Evolutionary conservation across 92 coral and sea anemone genomes (phyloP).

Genomic region (Chrysogorgia sp.): DNA sequence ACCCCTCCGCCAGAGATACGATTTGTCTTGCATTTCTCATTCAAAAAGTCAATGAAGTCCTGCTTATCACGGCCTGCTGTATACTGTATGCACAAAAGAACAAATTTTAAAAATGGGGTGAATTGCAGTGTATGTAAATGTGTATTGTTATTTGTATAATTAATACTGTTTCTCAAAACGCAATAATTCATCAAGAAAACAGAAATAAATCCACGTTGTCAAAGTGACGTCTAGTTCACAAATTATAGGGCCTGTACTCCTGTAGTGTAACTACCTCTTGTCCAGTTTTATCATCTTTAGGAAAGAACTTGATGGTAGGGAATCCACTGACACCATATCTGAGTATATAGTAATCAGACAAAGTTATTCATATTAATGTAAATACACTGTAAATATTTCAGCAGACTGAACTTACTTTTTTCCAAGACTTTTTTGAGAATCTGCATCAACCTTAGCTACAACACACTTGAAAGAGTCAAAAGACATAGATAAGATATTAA

Average conservation of each 20-base stretch:
- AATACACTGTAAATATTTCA: too few species aligned
- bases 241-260: too few species aligned
- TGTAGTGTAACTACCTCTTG: not conserved
- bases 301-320: constrained; percentile 88
- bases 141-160: too few species aligned
- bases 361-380: too few species aligned
- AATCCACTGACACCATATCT: constrained; percentile 96
- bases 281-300: constrained; percentile 79
- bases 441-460: constrained; percentile 95
- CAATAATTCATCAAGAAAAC: too few species aligned
- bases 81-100: constrained; percentile 58
- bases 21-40: constrained; percentile 80
- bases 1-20: constrained; percentile 85
- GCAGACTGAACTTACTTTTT: constrained; percentile 69
- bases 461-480: constrained; percentile 69
- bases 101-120: not conserved
- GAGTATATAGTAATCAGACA: not conserved
- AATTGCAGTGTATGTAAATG: not conserved
- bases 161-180: too few species aligned
- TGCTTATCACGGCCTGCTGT: constrained; percentile 73
- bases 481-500: not conserved
- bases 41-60: constrained; percentile 83
- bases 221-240: too few species aligned
- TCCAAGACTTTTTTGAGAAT: constrained; percentile 67
- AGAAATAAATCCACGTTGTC: too few species aligned